A percentile compares a stretch with the other conserved stretches of the same genome.
phyloP scores from a whole-genome alignment of 2,797 vertebrate genomes.

The Bovichtus variegatus region DNA sequence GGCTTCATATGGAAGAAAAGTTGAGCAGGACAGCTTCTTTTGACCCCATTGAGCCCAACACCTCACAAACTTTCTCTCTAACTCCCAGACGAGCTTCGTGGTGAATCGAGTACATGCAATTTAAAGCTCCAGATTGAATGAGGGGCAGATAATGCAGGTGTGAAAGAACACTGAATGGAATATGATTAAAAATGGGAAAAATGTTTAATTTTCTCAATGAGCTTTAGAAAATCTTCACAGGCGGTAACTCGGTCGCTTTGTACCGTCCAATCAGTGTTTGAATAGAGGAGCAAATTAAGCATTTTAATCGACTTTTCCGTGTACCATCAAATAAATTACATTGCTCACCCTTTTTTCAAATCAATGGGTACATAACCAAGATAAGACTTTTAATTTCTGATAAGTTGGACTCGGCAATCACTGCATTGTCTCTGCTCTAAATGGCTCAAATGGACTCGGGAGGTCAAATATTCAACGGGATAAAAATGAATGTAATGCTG shows the following conservation, averaged over 20 bases:
- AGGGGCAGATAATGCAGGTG: conserved; percentile 74
- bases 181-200: conserved; percentile 75
- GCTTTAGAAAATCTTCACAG: conserved; percentile 69
- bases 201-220: conserved; percentile 77
- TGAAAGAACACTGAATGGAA: conserved; percentile 71
- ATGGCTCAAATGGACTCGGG: conserved; percentile 63
- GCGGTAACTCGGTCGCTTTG: conserved; percentile 56
- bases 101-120: conserved; percentile 56
- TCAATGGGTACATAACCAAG: conserved; percentile 61
- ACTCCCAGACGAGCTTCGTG: conserved; percentile 53
- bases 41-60: conserved; percentile 61
- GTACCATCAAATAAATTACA: conserved; percentile 66
- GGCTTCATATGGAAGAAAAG: conserved; percentile 50
- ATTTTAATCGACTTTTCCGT: conserved; percentile 66
- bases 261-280: conserved; percentile 74
- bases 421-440: conserved; percentile 63
- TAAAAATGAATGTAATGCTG: conserved; percentile 14
- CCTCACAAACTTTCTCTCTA: conserved; percentile 60
- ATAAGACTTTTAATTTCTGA: conserved; percentile 80
- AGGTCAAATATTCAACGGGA: conserved; percentile 60
- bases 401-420: conserved; percentile 57
- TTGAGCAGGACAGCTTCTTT: conserved; percentile 63
- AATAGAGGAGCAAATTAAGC: conserved; percentile 76
- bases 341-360: conserved; percentile 54
- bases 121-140: conserved; percentile 68